Base-by-base conservation (phyloP, 2,888 invertebrate species). In the Lasioglossum calceatum region DNA sequence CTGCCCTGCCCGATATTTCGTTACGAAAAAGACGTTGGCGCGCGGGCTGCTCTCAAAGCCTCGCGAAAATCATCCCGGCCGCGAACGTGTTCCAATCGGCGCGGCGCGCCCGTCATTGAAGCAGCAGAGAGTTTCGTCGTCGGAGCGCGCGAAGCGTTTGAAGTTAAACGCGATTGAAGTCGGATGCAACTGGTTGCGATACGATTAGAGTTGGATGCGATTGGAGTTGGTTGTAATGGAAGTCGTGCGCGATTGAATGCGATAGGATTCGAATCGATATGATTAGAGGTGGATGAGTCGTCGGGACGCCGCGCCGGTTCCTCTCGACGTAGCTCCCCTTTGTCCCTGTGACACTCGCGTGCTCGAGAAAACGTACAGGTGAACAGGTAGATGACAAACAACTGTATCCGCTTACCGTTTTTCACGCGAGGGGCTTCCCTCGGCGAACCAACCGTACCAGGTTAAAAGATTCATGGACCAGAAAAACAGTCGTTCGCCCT, bases 331-430 rank as follows among this genome's bases (percentile, higher is more conserved):
- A 2, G 32, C 36, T 61, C 87, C 87, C 81, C 76, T 77, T 84
- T 71, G 70, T 82, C 79, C 70, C 54, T 27, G 73, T 76, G 86
- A 78, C 79, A 76, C 77, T 79, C 88, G 79, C 88, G 84, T 84
- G 86, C 88, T 77, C 90, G 82, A 86, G 84, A 74, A 86, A 77
- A 81, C 83, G 84, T 54, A 90, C 91, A 94, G 94, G 93, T 93
- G 93, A 92, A 91, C 91, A 93, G 92, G 92, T 94, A 93, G 92
- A 94, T 91, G 92, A 93, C 92, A 91, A 92, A 92, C 92, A 93
- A 93, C 92, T 93, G 92, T 93, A 93, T 93, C 93, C 90, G 90
- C 90, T 93, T 92, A 92, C 91, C 89, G 89, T 91, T 92, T 90
- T 91, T 81, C 88, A 71, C 78, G 82, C 87, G 86, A 76, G 88